phyloP scores from a whole-genome alignment of 2,797 vertebrate genomes.

The Masticophis lateralis region DNA sequence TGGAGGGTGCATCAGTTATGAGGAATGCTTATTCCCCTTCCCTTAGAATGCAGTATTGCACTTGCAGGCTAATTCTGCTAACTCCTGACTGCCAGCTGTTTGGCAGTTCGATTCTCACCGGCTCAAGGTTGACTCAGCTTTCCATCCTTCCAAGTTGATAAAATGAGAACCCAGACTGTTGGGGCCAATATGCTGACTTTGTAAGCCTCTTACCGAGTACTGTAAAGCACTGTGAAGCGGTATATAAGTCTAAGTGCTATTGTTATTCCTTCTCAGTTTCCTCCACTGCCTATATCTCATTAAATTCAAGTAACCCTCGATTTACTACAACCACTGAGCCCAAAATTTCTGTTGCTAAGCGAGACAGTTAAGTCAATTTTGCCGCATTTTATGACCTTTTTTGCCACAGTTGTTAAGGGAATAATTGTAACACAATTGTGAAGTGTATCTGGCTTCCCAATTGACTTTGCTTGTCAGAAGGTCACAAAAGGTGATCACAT shows the following conservation, averaged over 20 bases:
- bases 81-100: too few species aligned
- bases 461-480: too few species aligned
- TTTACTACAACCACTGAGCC: neutral
- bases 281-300: neutral
- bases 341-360: neutral
- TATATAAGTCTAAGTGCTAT: too few species aligned
- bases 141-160: too few species aligned
- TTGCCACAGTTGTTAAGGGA: neutral
- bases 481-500: neutral
- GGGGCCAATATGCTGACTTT: too few species aligned
- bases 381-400: neutral
- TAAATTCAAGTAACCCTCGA: neutral
- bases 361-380: neutral
- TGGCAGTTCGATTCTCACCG: too few species aligned
- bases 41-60: neutral
- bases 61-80: too few species aligned
- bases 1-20: neutral
- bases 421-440: neutral
- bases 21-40: neutral
- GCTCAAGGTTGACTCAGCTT: too few species aligned
- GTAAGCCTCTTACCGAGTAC: too few species aligned
- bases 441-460: too few species aligned
- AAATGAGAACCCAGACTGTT: too few species aligned
- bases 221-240: too few species aligned
- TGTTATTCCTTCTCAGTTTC: neutral